phyloP scores from a whole-genome alignment of 2,113 vertebrate genomes.

The Serilophus lunatus region DNA sequence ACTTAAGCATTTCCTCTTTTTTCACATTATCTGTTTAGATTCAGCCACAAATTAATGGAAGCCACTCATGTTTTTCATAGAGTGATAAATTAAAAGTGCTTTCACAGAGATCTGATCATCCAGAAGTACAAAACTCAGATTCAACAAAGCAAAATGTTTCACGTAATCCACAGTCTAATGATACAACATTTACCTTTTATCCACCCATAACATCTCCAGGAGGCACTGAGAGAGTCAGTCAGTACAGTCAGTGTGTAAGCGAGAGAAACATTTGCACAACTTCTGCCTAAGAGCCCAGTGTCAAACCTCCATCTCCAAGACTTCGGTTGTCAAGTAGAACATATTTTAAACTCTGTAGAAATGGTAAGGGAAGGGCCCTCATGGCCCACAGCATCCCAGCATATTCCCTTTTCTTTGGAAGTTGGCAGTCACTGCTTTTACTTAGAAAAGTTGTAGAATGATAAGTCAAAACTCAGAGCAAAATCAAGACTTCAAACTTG shows the following conservation, averaged over 20 bases:
- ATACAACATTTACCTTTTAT: background rate
- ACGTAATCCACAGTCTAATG: background rate
- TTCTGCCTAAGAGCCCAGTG: background rate
- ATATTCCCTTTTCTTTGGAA: background rate
- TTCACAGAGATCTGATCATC: background rate
- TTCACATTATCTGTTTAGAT: background rate
- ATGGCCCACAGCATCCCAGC: background rate
- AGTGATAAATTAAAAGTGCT: background rate
- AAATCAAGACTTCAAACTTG: background rate
- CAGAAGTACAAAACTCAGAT: background rate
- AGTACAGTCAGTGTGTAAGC: background rate
- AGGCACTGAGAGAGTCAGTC: background rate
- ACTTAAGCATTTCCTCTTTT: background rate
- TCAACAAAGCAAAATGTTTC: background rate
- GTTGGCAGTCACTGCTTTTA: background rate
- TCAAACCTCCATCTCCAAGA: background rate
- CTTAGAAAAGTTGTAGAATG: background rate
- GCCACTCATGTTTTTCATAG: background rate
- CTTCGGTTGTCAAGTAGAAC: background rate
- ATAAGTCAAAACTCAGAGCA: background rate
- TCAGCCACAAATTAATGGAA: background rate
- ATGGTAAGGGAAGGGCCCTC: background rate
- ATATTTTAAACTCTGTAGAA: background rate
- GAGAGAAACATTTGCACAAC: background rate
- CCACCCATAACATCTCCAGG: background rate